These are phyloP conservation scores for Xestia ashworthii DNA, from an alignment of 2,888 invertebrate species.

Conservation along the genomic window DNA sequence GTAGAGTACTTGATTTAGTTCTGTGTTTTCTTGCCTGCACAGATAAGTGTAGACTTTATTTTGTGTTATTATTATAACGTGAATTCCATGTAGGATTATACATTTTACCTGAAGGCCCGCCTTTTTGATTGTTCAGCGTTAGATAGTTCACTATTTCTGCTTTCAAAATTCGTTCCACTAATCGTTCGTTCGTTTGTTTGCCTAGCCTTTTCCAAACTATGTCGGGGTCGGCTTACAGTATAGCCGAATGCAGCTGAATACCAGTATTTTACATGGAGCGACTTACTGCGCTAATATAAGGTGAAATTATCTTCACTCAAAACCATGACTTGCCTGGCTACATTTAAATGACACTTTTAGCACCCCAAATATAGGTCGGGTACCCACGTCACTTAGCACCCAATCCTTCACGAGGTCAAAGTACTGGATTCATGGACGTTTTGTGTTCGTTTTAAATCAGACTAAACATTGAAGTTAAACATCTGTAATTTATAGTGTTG, in stretches of 20 bases:
- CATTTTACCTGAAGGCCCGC: too few species aligned
- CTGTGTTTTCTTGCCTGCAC: too few species aligned
- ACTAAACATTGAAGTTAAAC: neutral
- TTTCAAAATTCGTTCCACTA: neutral
- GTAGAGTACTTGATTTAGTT: too few species aligned
- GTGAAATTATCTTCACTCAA: neutral
- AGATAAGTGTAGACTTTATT: neutral
- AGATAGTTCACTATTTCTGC: too few species aligned
- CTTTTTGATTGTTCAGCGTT: too few species aligned
- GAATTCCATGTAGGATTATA: too few species aligned
- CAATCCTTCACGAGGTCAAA: neutral
- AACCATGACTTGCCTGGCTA: neutral
- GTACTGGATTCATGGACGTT: neutral
- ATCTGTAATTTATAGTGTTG: neutral
- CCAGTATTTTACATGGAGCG: too few species aligned
- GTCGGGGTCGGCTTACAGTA: too few species aligned
- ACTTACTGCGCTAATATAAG: too few species aligned
- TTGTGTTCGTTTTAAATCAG: neutral
- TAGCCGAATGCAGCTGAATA: too few species aligned
- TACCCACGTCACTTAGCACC: neutral
- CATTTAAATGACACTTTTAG: conserved; percentile 5
- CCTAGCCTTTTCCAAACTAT: too few species aligned
- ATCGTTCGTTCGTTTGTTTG: too few species aligned
- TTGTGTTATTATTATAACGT: neutral
- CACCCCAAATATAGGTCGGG: neutral